Base-by-base conservation (phyloP, 1,140 invertebrate genomes). In the Radopholus similis region DNA sequence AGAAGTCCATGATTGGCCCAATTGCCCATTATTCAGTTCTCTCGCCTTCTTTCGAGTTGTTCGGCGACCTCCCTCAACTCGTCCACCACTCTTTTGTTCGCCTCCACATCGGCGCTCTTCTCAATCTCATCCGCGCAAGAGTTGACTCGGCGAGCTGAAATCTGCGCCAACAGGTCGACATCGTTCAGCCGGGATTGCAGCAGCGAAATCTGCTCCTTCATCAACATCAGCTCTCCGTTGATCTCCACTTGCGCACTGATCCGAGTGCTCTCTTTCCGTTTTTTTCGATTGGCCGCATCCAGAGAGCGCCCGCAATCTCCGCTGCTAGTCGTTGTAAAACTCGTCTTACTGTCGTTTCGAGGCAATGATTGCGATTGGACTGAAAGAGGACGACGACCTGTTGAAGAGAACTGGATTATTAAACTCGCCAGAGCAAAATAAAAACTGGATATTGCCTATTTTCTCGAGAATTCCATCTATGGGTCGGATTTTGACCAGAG, bases 191-290 rank as follows among this genome's bases (percentile, higher is more conserved):
- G 49, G 1, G 66, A 51, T 21, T 68, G 66, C 3, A 68, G 38
- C 9, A 67, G 63, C 42, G 65, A 44, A 70, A 68, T 35, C 40
- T 68, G 66, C 37, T 68, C 66, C 40, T 68, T 69, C 66, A 68
- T 69, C 13, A 68, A n/a, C n/a, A n/a, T n/a, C n/a, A n/a, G n/a
- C n/a, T n/a, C n/a, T n/a, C n/a, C n/a, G 64, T 18, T 66, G 63
- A 15, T 44, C 18, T 26, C 49, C 38, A 40, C 30, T 28, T 23
- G 35, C 66, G 34, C 38, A 6, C 9, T 13, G 15, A 6, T 40
- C 18, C 18, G 35, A 18, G 32, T 2, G 37, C 56, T 35, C 23
- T 21, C 23, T 2, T 51, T 23, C 23, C 13, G 47, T 51, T 51
- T 28, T 51, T 51, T 51, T 6, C 47, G 47, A 26, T n/a, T n/a